Evolutionary conservation across 2,113 vertebrate genomes (phyloP), one percentile per base, ranked within the genome.

Genomic region (Illadopsis cleaveri): DNA sequence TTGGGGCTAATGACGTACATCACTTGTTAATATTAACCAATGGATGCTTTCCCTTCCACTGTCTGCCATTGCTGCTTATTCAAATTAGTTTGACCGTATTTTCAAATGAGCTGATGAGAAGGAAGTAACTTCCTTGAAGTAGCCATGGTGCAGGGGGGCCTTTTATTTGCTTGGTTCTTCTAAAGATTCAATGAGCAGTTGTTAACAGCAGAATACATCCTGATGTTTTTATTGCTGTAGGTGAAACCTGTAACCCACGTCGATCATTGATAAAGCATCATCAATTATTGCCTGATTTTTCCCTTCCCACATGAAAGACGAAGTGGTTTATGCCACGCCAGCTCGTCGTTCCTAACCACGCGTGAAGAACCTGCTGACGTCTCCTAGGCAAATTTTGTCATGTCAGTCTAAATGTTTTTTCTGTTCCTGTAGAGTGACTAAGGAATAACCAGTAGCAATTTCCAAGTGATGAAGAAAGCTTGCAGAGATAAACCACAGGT

Each of bases 401-500:
- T 76, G 72, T 94, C 86, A 90, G 44, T 64, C 42, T 94, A 84
- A 94, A 84, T 19, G 61, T 84, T 93, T 92, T 96, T 71, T 93
- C 50, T 94, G 44, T 90, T 97, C 78, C 72, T 96, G 47, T 75
- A 8, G 31, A 93, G 84, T 6, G 18, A 96, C 81, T 96, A 96
- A 84, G 97, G 97, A 98, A 98, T 97, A 93, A 95, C 86, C 69
- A 86, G 89, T 24, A 95, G 95, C 93, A 94, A 82, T 98, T 98
- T 98, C 88, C 97, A 97, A 93, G 91, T 82, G 85, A 95, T 93
- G 93, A 92, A 82, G 83, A 97, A 90, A 78, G 19, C 77, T 92
- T 8, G 1, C 37, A 57, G 83, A 84, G 64, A 94, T 60, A 89
- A 96, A 97, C 97, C 96, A 77, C 95, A 87, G 85, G 19, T 2